Evolutionary conservation across 23 tunicate species (phyloP).

Genomic region (Styela plicata): DNA sequence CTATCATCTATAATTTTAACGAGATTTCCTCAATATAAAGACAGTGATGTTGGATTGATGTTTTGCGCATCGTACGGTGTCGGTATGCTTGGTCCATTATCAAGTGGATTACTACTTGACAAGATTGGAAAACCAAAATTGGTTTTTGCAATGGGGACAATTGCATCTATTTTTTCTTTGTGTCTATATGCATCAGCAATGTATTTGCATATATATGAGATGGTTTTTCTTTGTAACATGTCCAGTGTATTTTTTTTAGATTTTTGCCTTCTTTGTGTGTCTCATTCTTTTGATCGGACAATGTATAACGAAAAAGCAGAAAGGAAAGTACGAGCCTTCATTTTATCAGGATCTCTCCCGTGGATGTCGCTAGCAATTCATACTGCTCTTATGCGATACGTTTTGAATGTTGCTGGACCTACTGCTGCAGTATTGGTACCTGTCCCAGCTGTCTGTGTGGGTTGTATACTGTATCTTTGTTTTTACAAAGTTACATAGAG

Average conservation of each 20-base stretch:
- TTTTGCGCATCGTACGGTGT: neutral
- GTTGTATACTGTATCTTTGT: neutral
- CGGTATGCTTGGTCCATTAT: neutral
- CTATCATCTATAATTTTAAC: neutral
- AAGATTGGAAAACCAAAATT: neutral
- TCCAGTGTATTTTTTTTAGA: neutral
- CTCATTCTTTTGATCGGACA: constrained; percentile 13
- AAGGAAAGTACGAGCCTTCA: constrained; percentile 10
- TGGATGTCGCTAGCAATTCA: constrained; percentile 7
- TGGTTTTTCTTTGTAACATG: neutral
- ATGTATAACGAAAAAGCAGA: neutral
- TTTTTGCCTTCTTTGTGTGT: constrained; percentile 14
- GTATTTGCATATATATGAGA: neutral
- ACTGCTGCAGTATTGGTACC: neutral
- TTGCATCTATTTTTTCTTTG: neutral
- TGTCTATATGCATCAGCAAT: neutral
- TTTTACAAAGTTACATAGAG: neutral
- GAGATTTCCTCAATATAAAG: neutral
- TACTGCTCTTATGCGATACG: neutral
- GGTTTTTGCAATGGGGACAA: neutral
- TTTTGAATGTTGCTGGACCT: neutral
- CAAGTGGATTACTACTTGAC: constrained; percentile 11
- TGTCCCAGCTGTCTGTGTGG: neutral
- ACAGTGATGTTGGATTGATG: constrained; percentile 1
- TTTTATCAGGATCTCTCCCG: neutral